Evolutionary conservation across 2,797 vertebrate species (phyloP), one percentile per base, ranked within the genome.

Genomic region (Furcifer pardalis): DNA sequence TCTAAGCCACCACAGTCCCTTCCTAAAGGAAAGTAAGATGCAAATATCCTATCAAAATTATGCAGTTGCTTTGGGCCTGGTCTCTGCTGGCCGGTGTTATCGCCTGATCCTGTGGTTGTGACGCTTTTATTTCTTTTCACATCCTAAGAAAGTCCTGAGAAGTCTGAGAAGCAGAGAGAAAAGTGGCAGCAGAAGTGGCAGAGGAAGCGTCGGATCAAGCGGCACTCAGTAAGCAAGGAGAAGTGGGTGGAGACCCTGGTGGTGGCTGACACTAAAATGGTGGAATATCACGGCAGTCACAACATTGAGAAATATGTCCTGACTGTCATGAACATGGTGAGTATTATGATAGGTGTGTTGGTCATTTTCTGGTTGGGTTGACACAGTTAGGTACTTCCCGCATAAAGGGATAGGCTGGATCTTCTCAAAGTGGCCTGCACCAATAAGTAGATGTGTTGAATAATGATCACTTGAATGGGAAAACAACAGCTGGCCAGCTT

Each of bases 241-340:
- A 99, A 97, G 92, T 99, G 98, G 98, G 98, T 99, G 93, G 99
- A 99, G 90, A 98, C 98, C 0, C 94, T 99, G 95, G 98, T 99
- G 93, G 99, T 99, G 85, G 98, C 98, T 0, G 99, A 99, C 87
- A 75, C 97, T 37, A 99, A 99, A 91, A 99, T 99, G 99, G 96
- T 99, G 85, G 97, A 99, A 88, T 97, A 98, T 89, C 98, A 99
- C 0, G 98, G 99, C 37, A 97, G 94, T 8, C 95, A 95, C 7
- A 93, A 94, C 0, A 96, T 98, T 10, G 98, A 99, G 93, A 97
- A 93, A 93, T 99, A 99, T 0, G 96, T 98, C 85, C 96, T 99
- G 82, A 97, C 98, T 0, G 94, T 99, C 90, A 99, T 99, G 98
- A 99, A 99, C 94, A 99, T 99, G 91, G 98, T 99, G 92, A 98